Conservation (phyloP, 2,888 invertebrate species). For the Cryptophagus acutangulus region DNA sequence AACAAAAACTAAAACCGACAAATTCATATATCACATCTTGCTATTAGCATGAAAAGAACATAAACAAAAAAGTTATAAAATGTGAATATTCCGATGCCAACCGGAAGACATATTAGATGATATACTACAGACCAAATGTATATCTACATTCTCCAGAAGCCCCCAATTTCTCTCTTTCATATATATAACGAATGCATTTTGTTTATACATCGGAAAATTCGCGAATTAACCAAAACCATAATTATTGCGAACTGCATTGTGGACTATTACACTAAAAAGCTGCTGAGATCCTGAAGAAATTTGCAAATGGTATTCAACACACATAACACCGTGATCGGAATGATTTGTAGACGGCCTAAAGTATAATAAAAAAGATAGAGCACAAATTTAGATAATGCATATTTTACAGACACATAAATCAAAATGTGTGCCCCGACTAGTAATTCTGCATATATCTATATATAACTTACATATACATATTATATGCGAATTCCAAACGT, state of each 20-base stretch:
- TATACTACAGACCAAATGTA: constrained; percentile 35
- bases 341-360: constrained; percentile 45
- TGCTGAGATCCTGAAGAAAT: neutral
- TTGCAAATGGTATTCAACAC: constrained; percentile 27
- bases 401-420: constrained; percentile 48
- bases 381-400: constrained; percentile 50
- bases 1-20: constrained; percentile 6
- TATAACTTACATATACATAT: neutral
- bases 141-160: constrained; percentile 15
- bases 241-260: neutral
- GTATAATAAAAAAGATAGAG: constrained; percentile 48
- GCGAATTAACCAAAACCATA: neutral
- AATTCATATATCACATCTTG: constrained; percentile 11
- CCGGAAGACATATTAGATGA: constrained; percentile 45
- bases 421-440: constrained; percentile 42
- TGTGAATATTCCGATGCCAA: constrained; percentile 43
- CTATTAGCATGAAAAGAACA: constrained; percentile 40
- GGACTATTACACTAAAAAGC: neutral
- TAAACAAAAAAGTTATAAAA: constrained; percentile 42
- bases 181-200: too few relatives aligned
- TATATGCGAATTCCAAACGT: constrained; percentile 35
- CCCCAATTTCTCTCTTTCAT: constrained; percentile 1
- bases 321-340: constrained; percentile 37
- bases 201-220: constrained; percentile 1
- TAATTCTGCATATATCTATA: constrained; percentile 41